These are phyloP conservation scores for Rhinogobius similis DNA, from an alignment of 2,113 vertebrate species.

Conservation along the genomic window DNA sequence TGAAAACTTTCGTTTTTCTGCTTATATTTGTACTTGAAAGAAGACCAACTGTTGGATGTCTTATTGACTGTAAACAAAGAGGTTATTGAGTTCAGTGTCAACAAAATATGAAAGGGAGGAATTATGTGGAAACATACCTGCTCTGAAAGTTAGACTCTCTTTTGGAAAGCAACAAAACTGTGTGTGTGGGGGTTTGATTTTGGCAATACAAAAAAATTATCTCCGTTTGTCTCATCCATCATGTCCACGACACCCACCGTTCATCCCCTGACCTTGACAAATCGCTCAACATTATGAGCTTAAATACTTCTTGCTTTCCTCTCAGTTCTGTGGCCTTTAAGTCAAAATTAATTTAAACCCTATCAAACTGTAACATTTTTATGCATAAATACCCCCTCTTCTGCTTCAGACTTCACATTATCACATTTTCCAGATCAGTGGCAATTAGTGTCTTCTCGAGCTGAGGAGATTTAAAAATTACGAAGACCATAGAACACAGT, in stretches of 20 bases:
- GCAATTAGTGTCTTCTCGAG: constrained; percentile 28
- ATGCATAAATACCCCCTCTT: constrained; percentile 45
- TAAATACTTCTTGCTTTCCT: constrained; percentile 29
- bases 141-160: constrained; percentile 15
- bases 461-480: constrained; percentile 32
- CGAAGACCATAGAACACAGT: background rate
- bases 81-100: background rate
- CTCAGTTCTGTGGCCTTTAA: background rate
- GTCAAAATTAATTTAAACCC: constrained; percentile 18
- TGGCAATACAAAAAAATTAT: constrained; percentile 38
- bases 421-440: constrained; percentile 44
- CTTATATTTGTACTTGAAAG: background rate
- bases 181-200: background rate
- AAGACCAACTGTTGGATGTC: background rate
- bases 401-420: constrained; percentile 7
- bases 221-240: constrained; percentile 21
- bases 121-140: background rate
- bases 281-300: constrained; percentile 24
- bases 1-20: background rate
- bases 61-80: constrained; percentile 21
- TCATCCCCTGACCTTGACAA: constrained; percentile 32
- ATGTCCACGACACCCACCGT: constrained; percentile 16
- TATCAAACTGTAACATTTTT: constrained; percentile 26
- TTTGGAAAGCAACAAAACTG: constrained; percentile 17
- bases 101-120: background rate